Conservation (phyloP, 2,113 vertebrate genomes). For the Rhipidura dahli region DNA sequence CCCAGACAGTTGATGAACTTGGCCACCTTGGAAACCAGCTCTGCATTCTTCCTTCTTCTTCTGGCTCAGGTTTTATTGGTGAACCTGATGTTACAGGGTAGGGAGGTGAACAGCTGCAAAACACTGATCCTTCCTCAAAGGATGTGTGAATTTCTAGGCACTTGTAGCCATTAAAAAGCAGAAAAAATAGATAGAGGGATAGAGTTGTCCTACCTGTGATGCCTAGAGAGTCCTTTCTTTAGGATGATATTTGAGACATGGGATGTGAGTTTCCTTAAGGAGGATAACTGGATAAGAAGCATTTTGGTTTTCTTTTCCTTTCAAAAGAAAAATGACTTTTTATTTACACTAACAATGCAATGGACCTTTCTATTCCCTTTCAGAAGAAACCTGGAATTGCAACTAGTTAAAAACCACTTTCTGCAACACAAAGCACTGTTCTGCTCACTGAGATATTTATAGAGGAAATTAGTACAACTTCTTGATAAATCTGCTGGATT, state of each 20-base stretch:
- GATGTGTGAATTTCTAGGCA: neutral
- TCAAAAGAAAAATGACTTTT: neutral
- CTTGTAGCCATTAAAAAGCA: neutral
- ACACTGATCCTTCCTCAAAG: neutral
- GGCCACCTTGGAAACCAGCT: neutral
- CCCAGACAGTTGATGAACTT: neutral
- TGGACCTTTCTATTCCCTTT: neutral
- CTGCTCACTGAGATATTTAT: constrained; percentile 37
- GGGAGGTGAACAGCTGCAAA: neutral
- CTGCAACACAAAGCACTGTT: neutral
- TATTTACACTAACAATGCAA: neutral
- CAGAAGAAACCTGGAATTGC: constrained; percentile 9
- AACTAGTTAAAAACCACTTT: constrained; percentile 14
- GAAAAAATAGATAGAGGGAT: neutral
- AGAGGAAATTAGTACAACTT: constrained; percentile 57
- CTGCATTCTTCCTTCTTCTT: neutral
- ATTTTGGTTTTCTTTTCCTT: constrained; percentile 25
- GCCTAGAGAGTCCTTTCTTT: neutral
- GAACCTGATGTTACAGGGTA: neutral
- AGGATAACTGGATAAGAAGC: neutral
- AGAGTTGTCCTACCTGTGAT: neutral
- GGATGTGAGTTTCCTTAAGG: neutral
- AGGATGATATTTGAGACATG: neutral
- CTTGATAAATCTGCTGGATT: constrained; percentile 64
- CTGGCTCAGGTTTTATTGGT: neutral